Base-by-base conservation (phyloP, 2,113 vertebrate species). In the Bujurquina vittata region DNA sequence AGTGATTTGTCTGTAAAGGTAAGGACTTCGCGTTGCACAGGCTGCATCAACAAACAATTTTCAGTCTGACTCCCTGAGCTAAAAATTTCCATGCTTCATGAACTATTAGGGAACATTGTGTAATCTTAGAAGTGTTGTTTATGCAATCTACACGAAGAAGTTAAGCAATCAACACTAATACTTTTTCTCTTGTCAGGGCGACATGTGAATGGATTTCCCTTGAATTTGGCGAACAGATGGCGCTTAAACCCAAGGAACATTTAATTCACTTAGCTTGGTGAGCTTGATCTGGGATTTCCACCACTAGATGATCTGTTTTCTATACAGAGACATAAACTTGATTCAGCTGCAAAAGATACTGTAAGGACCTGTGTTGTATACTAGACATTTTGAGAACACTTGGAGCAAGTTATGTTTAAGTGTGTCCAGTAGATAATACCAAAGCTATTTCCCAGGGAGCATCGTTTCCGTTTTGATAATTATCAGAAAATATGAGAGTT, bases 401-500 rank as follows among this genome's bases (percentile, higher is more conserved):
- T 46, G 33, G n/a, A 4, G 35, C 12, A 55, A 18, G n/a, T 17
- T 33, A 52, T 31, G 14, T 15, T 54, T 14, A 17, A 20, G 35
- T 26, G 35, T 49, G 35, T 31, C 4, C 15, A 61, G 43, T 10
- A n/a, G 65, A 69, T 43, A 52, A 52, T 29, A 12, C 43, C 43
- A 49, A 72, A 52, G 26, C 26, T 67, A 37, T 35, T 46, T 60
- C 5, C 22, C n/a, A 14, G 9, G 35, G 4, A 57, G 67, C 23
- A 74, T 75, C 61, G 1, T 31, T 23, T 52, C 31, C 10, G 3
- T 14, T 54, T n/a, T 20, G 31, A 81, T 15, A 59, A 63, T 60
- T 76, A 29, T 67, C 18, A 83, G 83, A 84, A 90, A 87, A 80
- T 63, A 75, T 63, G 29, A 83, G 33, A 62, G 57, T 56, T 60